These are phyloP conservation scores for Campylomormyrus tamandua DNA, from an alignment of 2,113 vertebrate species.

Conservation along the genomic window DNA sequence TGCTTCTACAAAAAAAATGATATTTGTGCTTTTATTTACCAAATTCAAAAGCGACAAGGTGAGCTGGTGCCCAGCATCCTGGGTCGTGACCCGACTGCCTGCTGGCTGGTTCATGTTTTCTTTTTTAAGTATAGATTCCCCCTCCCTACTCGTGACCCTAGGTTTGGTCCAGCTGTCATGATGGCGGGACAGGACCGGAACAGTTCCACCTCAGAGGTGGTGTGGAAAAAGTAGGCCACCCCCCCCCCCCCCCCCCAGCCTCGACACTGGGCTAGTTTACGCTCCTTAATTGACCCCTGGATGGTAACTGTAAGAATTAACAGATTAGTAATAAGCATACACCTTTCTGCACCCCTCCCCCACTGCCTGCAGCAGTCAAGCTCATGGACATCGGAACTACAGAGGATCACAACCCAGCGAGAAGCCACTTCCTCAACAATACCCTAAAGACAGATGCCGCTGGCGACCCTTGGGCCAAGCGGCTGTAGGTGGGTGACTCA, in stretches of 20 bases:
- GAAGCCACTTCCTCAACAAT: not conserved
- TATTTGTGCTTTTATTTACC: constrained; percentile 10
- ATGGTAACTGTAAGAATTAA: constrained; percentile 25
- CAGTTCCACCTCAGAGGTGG: not conserved
- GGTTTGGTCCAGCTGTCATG: not conserved
- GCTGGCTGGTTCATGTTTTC: not conserved
- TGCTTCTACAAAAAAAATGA: not conserved
- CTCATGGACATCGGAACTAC: no score
- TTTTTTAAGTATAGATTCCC: not conserved
- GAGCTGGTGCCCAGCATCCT: not conserved
- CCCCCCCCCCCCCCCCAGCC: not conserved
- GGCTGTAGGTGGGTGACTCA: not conserved
- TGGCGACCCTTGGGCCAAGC: not conserved
- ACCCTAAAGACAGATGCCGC: not conserved
- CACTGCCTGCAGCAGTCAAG: not conserved
- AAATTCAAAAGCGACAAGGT: constrained; percentile 2
- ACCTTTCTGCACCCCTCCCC: not conserved
- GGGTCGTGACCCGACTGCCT: not conserved
- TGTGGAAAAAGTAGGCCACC: not conserved
- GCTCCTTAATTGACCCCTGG: constrained; percentile 37
- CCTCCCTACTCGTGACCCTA: not conserved
- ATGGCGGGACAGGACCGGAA: not conserved
- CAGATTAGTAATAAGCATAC: constrained; percentile 20
- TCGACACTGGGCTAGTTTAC: constrained; percentile 23
- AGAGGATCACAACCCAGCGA: not conserved